Base-by-base conservation (phyloP, 2,797 vertebrate species). In the Sebastolobus alascanus region DNA sequence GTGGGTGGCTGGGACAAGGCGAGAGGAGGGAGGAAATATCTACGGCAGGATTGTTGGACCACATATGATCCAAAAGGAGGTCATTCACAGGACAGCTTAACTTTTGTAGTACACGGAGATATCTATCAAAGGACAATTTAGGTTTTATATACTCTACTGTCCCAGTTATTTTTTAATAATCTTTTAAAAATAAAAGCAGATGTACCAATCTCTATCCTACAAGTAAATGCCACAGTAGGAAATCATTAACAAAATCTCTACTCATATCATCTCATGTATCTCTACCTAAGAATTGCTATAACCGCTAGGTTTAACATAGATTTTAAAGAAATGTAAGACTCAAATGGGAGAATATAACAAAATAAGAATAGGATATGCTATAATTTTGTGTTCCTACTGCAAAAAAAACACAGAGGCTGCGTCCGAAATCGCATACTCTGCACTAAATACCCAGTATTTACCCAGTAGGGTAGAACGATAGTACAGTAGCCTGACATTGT, bases 31-130 rank as follows among this genome's bases (percentile, higher is more conserved):
- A 72, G 79, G 52, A 58, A 76, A 82, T 73, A 87, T 89, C 82
- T 78, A 58, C 73, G 58, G 68, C 72, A 79, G 77, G 77, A 88
- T 77, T 92, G 75, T 85, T 89, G 84, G 91, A 93, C 75, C 88
- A 93, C 87, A 92, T 85, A 86, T 72, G 72, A 89, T 82, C 81
- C 81, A 90, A 82, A 60, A 77, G 43, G 58, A 88, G 87, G 80
- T 91, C 75, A 84, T 61, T 66, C 20, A 58, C 13, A 38, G 87
- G 83, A 90, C 84, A 90, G 55, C 78, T 75, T 20, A 73, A 84
- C 84, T 78, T 69, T 37, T 50, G 27, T 79, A 54, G 60, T 56
- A 55, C 69, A 73, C 37, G 22, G 46, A 71, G 12, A 68, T 25
- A 55, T 54, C 33, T 33, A 31, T 80, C 58, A 78, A 46, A 82